Conservation (phyloP, 1,140 invertebrate species). For the Drosophila bocqueti region DNA sequence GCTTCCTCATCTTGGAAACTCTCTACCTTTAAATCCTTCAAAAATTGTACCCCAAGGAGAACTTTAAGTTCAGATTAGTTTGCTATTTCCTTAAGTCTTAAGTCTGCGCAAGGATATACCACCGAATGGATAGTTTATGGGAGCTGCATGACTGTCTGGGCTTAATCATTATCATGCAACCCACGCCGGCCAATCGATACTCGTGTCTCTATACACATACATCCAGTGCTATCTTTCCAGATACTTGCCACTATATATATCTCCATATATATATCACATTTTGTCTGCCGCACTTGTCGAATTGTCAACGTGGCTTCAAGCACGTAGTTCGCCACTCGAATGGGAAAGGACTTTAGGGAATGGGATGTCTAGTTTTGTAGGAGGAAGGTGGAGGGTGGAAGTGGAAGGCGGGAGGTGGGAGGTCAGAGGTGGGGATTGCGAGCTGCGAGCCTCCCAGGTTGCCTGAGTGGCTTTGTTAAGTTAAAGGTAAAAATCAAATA, state of each 20-base stretch:
- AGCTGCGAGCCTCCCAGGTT: background rate
- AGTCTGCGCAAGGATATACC: background rate
- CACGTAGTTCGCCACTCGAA: slow-evolving; percentile 28
- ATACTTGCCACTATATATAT: slow-evolving; percentile 10
- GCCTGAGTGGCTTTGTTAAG: slow-evolving; percentile 21
- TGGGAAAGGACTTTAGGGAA: background rate
- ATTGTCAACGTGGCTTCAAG: slow-evolving; percentile 71
- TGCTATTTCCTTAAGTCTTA: background rate
- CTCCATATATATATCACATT: slow-evolving; percentile 7
- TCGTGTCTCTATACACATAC: slow-evolving; percentile 9
- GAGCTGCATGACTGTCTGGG: slow-evolving; percentile 67
- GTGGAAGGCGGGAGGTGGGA: background rate
- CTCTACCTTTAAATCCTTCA: background rate
- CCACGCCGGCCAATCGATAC: slow-evolving; percentile 56
- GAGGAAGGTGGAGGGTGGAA: background rate
- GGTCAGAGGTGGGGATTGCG: too few relatives aligned
- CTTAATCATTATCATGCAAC: slow-evolving; percentile 72
- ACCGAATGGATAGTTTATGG: slow-evolving; percentile 55
- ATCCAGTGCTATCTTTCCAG: background rate
- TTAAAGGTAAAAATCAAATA: slow-evolving; percentile 62
- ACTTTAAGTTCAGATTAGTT: background rate
- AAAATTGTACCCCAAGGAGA: background rate
- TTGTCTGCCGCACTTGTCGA: slow-evolving; percentile 73
- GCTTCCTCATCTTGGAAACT: too few relatives aligned
- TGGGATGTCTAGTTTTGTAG: background rate